Evolutionary conservation across 2,797 vertebrate species (phyloP).

Genomic region (Pitangus sulphuratus): DNA sequence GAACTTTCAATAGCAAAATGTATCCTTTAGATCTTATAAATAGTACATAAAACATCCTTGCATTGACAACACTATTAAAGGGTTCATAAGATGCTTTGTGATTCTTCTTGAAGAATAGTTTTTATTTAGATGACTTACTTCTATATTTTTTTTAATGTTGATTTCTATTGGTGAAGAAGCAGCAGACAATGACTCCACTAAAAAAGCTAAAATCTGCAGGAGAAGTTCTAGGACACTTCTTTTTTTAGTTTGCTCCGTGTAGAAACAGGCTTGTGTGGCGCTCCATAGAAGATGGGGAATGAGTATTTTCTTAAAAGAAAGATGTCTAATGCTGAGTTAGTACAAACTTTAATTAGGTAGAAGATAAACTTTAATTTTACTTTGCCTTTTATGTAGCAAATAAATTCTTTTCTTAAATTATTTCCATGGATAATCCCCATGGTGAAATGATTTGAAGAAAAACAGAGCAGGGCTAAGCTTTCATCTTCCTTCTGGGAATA

Average conservation of each 20-base stretch:
- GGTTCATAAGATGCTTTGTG: not conserved
- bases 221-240: not conserved
- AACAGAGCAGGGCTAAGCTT: constrained; percentile 49
- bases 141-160: not conserved
- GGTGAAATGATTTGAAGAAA: constrained; percentile 23
- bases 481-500: constrained; percentile 54
- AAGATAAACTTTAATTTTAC: constrained; percentile 11
- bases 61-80: not conserved
- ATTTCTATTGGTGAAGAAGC: not conserved
- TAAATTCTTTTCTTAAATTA: constrained; percentile 37
- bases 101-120: not conserved
- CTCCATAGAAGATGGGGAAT: not conserved
- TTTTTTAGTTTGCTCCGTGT: not conserved
- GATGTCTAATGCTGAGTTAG: not conserved
- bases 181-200: not conserved
- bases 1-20: not conserved
- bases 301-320: not conserved
- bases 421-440: constrained; percentile 51
- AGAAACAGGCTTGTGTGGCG: not conserved
- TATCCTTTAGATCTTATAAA: not conserved
- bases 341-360: not conserved
- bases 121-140: not conserved
- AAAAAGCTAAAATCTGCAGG: not conserved
- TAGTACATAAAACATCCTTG: not conserved
- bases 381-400: constrained; percentile 14